phyloP scores from a whole-genome alignment of 2,113 vertebrate species.

The Cyrtonyx montezumae region DNA sequence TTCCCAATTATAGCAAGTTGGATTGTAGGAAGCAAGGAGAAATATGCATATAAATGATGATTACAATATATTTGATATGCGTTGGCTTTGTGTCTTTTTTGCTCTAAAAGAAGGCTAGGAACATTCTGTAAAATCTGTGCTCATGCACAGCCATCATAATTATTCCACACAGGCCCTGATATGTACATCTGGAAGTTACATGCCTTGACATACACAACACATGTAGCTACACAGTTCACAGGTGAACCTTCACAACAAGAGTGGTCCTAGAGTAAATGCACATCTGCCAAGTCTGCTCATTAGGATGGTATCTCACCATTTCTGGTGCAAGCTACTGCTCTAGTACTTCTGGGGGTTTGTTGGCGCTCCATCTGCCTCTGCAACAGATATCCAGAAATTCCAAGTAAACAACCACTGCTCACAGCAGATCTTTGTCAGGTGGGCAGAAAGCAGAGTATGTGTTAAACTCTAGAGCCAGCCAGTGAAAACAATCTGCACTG shows the following conservation, averaged over 20 bases:
- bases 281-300: background rate
- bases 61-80: conserved; percentile 8
- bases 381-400: background rate
- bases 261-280: background rate
- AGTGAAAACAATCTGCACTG: background rate
- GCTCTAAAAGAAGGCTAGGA: conserved; percentile 27
- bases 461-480: background rate
- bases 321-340: background rate
- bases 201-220: background rate
- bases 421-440: background rate
- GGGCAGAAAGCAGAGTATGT: background rate
- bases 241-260: background rate
- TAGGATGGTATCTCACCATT: background rate
- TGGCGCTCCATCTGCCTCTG: background rate
- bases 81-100: background rate
- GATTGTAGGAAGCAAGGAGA: conserved; percentile 19
- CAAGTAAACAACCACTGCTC: background rate
- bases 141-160: background rate
- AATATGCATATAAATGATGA: background rate
- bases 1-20: conserved; percentile 11
- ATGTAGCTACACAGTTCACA: background rate
- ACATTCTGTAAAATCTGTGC: conserved; percentile 14
- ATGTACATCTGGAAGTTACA: background rate
- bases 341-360: background rate
- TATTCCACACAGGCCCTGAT: background rate